These are phyloP conservation scores for Hydrotaea diabolus DNA, from an alignment of 2,888 invertebrate species.

Conservation along the genomic window DNA sequence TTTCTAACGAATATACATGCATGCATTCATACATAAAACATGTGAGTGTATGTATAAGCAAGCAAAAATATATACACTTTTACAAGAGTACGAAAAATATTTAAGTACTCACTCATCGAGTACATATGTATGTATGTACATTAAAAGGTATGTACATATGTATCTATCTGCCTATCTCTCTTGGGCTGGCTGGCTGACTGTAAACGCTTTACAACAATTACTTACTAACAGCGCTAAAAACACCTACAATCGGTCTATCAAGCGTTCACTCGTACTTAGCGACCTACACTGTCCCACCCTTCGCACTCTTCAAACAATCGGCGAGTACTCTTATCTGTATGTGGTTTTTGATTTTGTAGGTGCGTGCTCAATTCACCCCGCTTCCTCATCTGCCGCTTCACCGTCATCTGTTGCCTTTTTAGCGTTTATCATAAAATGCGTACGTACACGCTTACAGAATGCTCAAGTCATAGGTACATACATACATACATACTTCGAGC, in stretches of 20 bases:
- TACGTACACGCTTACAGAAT: not conserved
- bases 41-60: no score
- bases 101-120: constrained; percentile 7
- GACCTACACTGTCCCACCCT: not conserved
- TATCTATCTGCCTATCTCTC: not conserved
- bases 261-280: constrained; percentile 7
- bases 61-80: not conserved
- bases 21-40: not conserved
- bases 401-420: not conserved
- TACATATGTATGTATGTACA: not conserved
- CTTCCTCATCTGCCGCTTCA: not conserved
- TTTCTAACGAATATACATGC: not conserved
- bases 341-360: constrained; percentile 13
- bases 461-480: no score
- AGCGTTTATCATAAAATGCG: constrained; percentile 13
- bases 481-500: no score
- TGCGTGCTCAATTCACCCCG: constrained; percentile 8
- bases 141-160: not conserved
- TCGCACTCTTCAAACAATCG: not conserved
- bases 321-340: not conserved
- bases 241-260: constrained; percentile 45
- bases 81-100: not conserved
- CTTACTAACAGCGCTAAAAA: constrained; percentile 36
- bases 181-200: constrained; percentile 41
- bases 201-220: constrained; percentile 61